phyloP scores from a whole-genome alignment of 2,797 vertebrate species.

The Crenuchus spilurus region DNA sequence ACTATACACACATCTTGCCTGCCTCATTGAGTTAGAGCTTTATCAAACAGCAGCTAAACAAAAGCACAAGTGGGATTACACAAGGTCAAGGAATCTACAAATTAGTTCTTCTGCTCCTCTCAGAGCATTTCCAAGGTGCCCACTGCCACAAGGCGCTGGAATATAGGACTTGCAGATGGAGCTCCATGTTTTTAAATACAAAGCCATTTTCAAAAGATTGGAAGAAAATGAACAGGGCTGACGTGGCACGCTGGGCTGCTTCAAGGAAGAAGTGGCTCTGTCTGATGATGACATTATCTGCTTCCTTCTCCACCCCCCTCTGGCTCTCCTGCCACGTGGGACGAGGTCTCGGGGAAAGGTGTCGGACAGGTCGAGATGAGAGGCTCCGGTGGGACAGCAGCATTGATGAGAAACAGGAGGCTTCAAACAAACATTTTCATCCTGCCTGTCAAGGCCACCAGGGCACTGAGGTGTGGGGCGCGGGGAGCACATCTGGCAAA shows the following conservation, averaged over 20 bases:
- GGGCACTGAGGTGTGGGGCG: slow-evolving; percentile 40
- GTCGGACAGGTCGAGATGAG: slow-evolving; percentile 66
- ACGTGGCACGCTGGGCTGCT: background rate
- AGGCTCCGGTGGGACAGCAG: slow-evolving; percentile 61
- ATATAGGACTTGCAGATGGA: background rate
- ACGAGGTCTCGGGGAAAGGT: slow-evolving; percentile 45
- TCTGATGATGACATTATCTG: slow-evolving; percentile 52
- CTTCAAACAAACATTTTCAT: slow-evolving; percentile 69
- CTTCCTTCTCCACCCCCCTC: slow-evolving; percentile 11
- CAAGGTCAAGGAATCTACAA: background rate
- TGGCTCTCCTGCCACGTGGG: slow-evolving; percentile 12
- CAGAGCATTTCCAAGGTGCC: background rate
- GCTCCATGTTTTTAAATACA: background rate
- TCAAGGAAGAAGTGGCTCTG: slow-evolving; percentile 8
- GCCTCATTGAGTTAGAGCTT: background rate
- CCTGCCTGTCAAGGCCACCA: slow-evolving; percentile 69
- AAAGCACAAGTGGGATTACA: slow-evolving; percentile 1
- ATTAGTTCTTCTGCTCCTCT: background rate
- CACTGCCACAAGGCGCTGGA: background rate
- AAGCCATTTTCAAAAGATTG: background rate
- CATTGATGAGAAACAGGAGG: slow-evolving; percentile 74
- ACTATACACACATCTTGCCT: slow-evolving; percentile 3
- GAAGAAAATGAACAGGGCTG: background rate
- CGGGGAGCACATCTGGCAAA: slow-evolving; percentile 68
- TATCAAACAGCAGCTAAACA: slow-evolving; percentile 4